A percentile compares a stretch with the other conserved stretches of the same genome.
Evolutionary conservation across 2,113 vertebrate genomes (phyloP).

Genomic region (Ctenomys sociabilis): DNA sequence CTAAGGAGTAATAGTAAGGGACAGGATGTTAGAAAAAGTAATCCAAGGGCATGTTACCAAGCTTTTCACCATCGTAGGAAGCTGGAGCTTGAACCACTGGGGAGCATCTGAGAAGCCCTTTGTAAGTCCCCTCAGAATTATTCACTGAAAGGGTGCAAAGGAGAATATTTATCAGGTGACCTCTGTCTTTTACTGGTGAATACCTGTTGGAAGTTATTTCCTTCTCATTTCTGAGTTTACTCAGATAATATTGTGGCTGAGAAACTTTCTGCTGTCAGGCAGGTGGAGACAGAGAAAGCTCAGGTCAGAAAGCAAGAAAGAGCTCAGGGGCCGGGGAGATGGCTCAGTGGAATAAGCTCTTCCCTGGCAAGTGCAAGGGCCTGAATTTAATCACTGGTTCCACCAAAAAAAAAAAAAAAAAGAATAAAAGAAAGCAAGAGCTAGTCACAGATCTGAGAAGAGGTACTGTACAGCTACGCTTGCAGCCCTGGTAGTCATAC

Average conservation of each 20-base stretch:
- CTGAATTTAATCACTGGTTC: too few relatives aligned
- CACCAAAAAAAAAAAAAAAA: too few relatives aligned
- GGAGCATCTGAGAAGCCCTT: background rate
- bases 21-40: background rate
- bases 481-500: background rate
- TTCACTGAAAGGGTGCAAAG: background rate
- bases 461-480: background rate
- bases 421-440: background rate
- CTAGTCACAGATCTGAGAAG: background rate
- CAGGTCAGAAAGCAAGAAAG: background rate
- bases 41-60: background rate
- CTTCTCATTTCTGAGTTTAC: background rate
- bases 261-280: background rate
- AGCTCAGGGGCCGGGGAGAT: too few relatives aligned
- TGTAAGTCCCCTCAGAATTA: slow-evolving; percentile 22
- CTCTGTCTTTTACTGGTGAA: background rate
- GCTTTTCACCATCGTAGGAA: background rate
- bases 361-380: too few relatives aligned
- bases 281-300: background rate
- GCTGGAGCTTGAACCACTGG: background rate
- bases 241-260: background rate
- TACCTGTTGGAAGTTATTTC: background rate
- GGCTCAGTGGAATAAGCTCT: too few relatives aligned
- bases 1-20: background rate
- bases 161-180: background rate